Evolutionary conservation across 2,797 vertebrate species (phyloP), one percentile per base, ranked within the genome.

Genomic region (Cyprinella venusta): DNA sequence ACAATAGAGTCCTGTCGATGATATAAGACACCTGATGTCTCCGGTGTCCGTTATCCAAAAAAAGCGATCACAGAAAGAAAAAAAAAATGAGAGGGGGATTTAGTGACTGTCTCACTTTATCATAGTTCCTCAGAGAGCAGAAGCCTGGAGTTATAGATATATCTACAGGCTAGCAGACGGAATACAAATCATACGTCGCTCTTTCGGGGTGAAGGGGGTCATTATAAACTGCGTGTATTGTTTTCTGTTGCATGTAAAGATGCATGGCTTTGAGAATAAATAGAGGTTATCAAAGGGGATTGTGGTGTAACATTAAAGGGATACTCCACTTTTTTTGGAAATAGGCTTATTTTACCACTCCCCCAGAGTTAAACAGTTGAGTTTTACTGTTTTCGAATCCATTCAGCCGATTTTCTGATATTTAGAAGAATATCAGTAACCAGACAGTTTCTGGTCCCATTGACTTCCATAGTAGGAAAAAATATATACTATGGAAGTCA

Each of bases 61-160:
- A 72, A 72, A 54, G 8, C 26, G 40, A 75, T 67, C 59, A 56
- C 19, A 64, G 56, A 30, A 30, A 30, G 2, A 30, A 30, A 30
- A 33, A 54, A 40, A 74, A 64, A 26, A 65, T 30, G 56, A 75
- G 59, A 54, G 61, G 19, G 26, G 54, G 59, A 74, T 74, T 71
- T 56, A 52, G 80, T 54, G 59, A 65, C 45, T 65, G 13, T n/a
- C 48, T 82, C 71, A 76, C 80, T 82, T 40, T 61, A 76, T 76
- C 70, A 76, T n/a, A 18, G 56, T 45, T 81, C 45, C 69, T 74
- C 30, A 5, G 61, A 54, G 63, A 54, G 65, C 65, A 16, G 63
- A 67, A 38, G 36, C 81, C 81, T 76, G 71, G n/a, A 68, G 71
- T 56, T 76, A 82, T 40, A 82, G 59, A 81, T 65, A 74, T 64